phyloP scores from a whole-genome alignment of 1,140 invertebrate genomes.

The Heliothis virescens region DNA sequence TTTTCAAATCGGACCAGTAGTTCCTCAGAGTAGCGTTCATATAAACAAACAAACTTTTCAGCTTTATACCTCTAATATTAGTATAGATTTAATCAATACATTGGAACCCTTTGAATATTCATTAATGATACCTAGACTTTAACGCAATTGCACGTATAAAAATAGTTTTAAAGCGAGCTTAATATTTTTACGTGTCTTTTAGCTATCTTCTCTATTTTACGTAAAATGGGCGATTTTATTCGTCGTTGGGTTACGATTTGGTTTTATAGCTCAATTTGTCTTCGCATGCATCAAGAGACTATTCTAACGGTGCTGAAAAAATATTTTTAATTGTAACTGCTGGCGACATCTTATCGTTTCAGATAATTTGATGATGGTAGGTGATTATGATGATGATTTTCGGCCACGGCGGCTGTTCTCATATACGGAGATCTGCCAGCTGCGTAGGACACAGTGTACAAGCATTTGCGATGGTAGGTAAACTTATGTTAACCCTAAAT shows the following conservation, averaged over 20 bases:
- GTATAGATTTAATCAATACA: not conserved
- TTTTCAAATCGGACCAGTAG: no score
- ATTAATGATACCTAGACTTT: not conserved
- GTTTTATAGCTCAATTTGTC: conserved; percentile 36
- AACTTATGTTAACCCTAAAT: no score
- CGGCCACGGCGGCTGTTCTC: no score
- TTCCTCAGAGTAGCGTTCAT: no score
- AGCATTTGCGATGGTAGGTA: no score
- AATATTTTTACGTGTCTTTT: not conserved
- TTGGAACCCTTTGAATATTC: not conserved
- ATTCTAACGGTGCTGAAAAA: not conserved
- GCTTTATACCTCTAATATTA: no score
- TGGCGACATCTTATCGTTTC: not conserved
- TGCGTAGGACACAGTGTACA: no score
- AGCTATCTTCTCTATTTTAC: conserved; percentile 3
- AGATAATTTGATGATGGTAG: no score
- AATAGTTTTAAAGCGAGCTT: not conserved
- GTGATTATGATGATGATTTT: no score
- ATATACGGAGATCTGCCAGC: no score
- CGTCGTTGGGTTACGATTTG: not conserved
- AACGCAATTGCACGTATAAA: no score
- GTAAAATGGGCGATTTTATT: not conserved
- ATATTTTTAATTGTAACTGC: not conserved
- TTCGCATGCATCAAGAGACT: conserved; percentile 13
- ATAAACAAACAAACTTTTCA: no score